Evolutionary conservation across 2,797 vertebrate genomes (phyloP).

Genomic region (Acomys russatus): DNA sequence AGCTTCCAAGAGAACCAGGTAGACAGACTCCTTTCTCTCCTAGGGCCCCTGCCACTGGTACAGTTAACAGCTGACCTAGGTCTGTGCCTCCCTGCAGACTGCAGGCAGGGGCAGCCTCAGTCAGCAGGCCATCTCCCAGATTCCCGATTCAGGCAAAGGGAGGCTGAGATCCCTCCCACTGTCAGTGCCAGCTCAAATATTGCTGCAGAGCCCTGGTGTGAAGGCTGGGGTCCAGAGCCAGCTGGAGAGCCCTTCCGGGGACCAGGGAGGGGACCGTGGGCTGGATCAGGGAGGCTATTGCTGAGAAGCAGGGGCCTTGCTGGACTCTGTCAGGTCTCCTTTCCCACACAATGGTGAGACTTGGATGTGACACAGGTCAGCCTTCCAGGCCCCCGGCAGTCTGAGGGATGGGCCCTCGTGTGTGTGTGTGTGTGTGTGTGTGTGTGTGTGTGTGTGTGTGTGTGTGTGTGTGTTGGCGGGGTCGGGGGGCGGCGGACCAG

Average conservation of each 20-base stretch:
- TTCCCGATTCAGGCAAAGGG: not conserved
- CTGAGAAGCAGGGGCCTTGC: not conserved
- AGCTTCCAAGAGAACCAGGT: conserved; percentile 45
- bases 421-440: not conserved
- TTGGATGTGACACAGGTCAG: not conserved
- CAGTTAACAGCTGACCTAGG: conserved; percentile 29
- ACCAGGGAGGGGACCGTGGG: not conserved
- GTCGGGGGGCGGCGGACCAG: not conserved
- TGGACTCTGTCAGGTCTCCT: not conserved
- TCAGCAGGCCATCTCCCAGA: not conserved
- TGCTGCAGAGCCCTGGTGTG: not conserved
- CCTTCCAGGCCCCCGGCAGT: not conserved
- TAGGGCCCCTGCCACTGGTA: not conserved
- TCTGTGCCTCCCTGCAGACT: not conserved
- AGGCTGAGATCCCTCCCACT: not conserved
- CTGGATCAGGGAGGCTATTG: not conserved
- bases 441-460: not conserved
- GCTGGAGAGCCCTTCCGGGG: not conserved
- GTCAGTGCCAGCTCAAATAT: not conserved
- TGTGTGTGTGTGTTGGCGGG: not conserved
- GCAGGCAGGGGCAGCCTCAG: not conserved
- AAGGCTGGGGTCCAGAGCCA: not conserved
- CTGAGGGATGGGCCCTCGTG: no score
- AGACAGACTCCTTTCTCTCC: not conserved
- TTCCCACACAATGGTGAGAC: not conserved